These are phyloP conservation scores for Diarsia mendica DNA, from an alignment of 2,888 invertebrate species.

Conservation along the genomic window DNA sequence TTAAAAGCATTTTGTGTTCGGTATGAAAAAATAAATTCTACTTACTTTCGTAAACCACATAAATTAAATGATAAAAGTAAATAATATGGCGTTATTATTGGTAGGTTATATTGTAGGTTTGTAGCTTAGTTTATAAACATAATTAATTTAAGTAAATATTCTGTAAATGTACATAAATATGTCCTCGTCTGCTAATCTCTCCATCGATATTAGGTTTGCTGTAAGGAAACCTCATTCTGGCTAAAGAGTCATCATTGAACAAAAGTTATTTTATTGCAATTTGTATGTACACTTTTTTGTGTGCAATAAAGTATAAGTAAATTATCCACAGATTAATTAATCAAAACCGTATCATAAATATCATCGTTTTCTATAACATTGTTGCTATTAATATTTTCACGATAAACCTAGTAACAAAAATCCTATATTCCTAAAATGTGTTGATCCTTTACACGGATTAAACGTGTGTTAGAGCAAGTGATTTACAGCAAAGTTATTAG, in stretches of 20 bases:
- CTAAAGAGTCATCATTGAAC: too few relatives aligned
- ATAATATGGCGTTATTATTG: too few relatives aligned
- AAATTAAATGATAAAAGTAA: not conserved
- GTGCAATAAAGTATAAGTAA: too few relatives aligned
- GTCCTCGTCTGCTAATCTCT: too few relatives aligned
- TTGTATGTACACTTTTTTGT: too few relatives aligned
- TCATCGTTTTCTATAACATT: not conserved
- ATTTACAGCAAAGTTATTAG: slow-evolving; percentile 32
- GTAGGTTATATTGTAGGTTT: too few relatives aligned
- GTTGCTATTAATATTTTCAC: slow-evolving; percentile 17
- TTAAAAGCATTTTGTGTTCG: not conserved
- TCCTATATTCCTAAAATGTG: slow-evolving; percentile 30
- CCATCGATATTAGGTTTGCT: too few relatives aligned
- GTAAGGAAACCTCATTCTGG: too few relatives aligned
- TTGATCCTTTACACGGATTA: slow-evolving; percentile 47
- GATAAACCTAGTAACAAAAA: not conserved
- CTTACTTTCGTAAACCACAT: not conserved
- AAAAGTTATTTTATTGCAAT: too few relatives aligned
- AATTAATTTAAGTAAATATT: too few relatives aligned
- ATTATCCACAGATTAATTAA: not conserved
- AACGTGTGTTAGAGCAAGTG: slow-evolving; percentile 17
- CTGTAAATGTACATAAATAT: too few relatives aligned
- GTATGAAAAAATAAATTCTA: not conserved
- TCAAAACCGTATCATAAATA: not conserved
- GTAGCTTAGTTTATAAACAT: too few relatives aligned